Conservation (phyloP, 2,113 vertebrate genomes). For the Albula glossodonta region DNA sequence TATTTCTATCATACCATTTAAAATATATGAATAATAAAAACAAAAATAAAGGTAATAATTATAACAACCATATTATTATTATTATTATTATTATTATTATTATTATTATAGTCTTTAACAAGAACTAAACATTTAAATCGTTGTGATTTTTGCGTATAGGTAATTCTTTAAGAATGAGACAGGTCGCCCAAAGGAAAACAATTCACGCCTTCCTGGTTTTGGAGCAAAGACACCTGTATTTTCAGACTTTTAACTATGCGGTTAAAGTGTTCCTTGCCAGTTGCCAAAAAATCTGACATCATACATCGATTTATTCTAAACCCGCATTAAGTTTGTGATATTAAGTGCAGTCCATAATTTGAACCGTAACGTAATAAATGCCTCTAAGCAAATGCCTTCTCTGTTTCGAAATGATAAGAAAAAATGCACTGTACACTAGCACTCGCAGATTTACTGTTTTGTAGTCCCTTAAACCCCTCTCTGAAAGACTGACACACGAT, state of each 20-base stretch:
- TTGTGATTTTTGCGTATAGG: not conserved
- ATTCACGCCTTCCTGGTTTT: not conserved
- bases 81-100: conserved; percentile 13
- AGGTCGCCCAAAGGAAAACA: not conserved
- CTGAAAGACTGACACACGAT: not conserved
- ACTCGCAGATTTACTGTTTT: not conserved
- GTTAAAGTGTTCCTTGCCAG: not conserved
- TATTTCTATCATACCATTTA: not conserved
- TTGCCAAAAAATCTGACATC: conserved; percentile 17
- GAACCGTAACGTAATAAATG: not conserved
- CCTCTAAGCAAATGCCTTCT: not conserved
- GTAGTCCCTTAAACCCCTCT: not conserved
- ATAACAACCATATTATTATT: not conserved
- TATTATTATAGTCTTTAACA: not conserved
- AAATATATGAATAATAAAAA: not conserved
- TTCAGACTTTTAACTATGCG: not conserved
- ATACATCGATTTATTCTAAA: conserved; percentile 16
- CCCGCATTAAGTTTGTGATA: not conserved
- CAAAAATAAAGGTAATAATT: not conserved
- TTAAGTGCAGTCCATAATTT: not conserved
- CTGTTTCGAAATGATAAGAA: not conserved
- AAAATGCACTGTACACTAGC: not conserved
- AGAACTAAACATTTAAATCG: not conserved
- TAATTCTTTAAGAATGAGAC: not conserved
- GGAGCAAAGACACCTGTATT: not conserved